Base-by-base conservation (phyloP, 1,140 invertebrate genomes). In the Drosophila ogumai region DNA sequence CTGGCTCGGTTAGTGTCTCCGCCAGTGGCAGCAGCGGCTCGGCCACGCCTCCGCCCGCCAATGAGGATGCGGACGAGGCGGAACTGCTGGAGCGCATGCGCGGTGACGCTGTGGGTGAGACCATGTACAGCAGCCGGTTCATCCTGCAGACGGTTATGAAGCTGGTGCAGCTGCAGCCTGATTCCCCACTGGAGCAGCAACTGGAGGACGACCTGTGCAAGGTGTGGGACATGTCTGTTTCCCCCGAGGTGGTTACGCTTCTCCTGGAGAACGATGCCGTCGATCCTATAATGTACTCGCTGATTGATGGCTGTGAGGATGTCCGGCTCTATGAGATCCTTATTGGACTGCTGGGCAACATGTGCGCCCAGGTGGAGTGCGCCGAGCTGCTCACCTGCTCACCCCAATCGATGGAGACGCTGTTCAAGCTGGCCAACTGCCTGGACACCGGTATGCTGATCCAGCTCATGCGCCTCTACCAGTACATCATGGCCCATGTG, bases 171-270 rank as follows among this genome's bases (percentile, higher is more conserved):
- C 66, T 72, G 10, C 67, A 91, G n/a, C 91, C 91, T 1, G 75
- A 92, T 1, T 91, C 92, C 66, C 91, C 93, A 17, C 82, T 93
- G 13, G 79, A 93, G 4, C 91, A 93, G 73, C 86, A 93, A 15
- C 41, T 96, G 22, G 96, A 97, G 93, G 93, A 94, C 15, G 95
- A 96, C 67, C 92, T 97, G 6, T 96, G 96, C 80, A 94, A 94
- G 22, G 82, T 97, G 2, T 97, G 96, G 96, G 96, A 97, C 75
- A 96, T 96, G 95, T 96, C 96, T 10, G 91, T 94, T 0, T 95
- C 97, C 67, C 94, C 94, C 79, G 96, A 96, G 81, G 94, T 97
- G 4, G 95, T 95, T 3, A 69, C 94, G n/a, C 95, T 95, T 82
- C 92, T 97, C 5, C 88, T 95, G 55, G 93, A 95, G 76, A 94